Conservation (phyloP, 2,888 invertebrate genomes). For the Gisinianus flammeolus region DNA sequence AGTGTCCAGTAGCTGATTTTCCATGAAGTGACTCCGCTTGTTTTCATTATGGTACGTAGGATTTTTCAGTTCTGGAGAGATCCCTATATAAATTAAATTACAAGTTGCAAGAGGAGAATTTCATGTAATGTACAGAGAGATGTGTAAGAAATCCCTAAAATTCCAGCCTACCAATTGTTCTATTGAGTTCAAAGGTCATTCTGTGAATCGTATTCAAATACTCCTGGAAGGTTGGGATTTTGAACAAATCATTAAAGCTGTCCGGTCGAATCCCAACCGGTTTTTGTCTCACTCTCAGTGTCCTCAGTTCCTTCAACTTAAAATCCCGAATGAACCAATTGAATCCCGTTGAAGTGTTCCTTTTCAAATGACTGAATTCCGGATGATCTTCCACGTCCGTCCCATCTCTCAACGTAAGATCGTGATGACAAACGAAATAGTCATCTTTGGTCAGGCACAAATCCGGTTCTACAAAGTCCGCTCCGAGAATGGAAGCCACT, state of each 20-base stretch:
- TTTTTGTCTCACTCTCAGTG: slow-evolving; percentile 44
- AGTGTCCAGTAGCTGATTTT: slow-evolving; percentile 21
- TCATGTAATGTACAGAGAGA: too few relatives aligned
- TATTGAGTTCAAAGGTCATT: slow-evolving; percentile 36
- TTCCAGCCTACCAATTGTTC: slow-evolving; percentile 45
- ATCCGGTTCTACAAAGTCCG: slow-evolving; percentile 55
- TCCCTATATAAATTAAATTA: slow-evolving; percentile 42
- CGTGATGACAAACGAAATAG: slow-evolving; percentile 52
- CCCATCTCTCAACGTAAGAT: slow-evolving; percentile 42
- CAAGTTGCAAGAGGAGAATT: too few relatives aligned
- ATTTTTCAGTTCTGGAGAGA: slow-evolving; percentile 50
- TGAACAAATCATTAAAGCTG: slow-evolving; percentile 47
- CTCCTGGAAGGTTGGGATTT: slow-evolving; percentile 56
- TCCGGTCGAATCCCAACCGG: slow-evolving; percentile 47
- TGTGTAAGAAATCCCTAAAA: too few relatives aligned
- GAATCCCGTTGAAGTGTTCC: slow-evolving; percentile 21
- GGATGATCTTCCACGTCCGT: slow-evolving; percentile 45
- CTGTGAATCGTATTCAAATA: slow-evolving; percentile 45
- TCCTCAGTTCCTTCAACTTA: slow-evolving; percentile 44
- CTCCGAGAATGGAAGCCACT: slow-evolving; percentile 49
- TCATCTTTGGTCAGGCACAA: slow-evolving; percentile 51
- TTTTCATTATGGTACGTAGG: slow-evolving; percentile 41
- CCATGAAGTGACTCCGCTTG: slow-evolving; percentile 39
- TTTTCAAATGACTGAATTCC: slow-evolving; percentile 45
- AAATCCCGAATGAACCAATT: slow-evolving; percentile 56